A percentile compares a stretch with the other conserved stretches of the same genome.
Evolutionary conservation across 2,888 invertebrate species (phyloP).

Genomic region (Yponomeuta sedellus): DNA sequence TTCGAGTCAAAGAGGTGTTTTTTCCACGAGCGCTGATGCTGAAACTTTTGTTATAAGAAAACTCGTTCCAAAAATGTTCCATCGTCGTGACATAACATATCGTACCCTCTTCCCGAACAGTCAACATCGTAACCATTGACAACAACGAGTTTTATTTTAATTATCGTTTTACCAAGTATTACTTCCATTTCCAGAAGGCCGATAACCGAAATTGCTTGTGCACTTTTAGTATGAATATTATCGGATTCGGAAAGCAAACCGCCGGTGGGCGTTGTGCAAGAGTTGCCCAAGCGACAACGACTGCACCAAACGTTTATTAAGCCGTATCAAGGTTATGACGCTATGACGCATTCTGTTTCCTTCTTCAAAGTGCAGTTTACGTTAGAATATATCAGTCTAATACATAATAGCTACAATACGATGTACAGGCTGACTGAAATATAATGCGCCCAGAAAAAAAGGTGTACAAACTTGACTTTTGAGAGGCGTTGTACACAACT

Average conservation of each 20-base stretch:
- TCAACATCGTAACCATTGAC: no score
- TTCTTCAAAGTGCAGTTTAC: neutral
- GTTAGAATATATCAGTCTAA: slow-evolving; percentile 20
- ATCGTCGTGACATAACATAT: no score
- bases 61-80: no score
- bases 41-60: no score
- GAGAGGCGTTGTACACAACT: no score
- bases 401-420: no score
- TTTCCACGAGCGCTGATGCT: neutral
- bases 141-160: neutral
- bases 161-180: neutral
- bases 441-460: no score
- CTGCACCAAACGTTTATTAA: slow-evolving; percentile 33
- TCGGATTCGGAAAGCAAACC: slow-evolving; percentile 38
- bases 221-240: slow-evolving; percentile 21
- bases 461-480: no score
- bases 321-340: slow-evolving; percentile 41
- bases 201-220: no score
- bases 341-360: slow-evolving; percentile 32
- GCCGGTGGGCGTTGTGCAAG: slow-evolving; percentile 37
- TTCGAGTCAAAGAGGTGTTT: neutral
- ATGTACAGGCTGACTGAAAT: no score
- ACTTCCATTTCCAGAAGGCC: neutral
- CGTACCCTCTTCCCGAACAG: no score
- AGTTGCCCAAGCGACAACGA: slow-evolving; percentile 33